Conservation (phyloP, 2,113 vertebrate genomes). For the Syngnathoides biaculeatus region DNA sequence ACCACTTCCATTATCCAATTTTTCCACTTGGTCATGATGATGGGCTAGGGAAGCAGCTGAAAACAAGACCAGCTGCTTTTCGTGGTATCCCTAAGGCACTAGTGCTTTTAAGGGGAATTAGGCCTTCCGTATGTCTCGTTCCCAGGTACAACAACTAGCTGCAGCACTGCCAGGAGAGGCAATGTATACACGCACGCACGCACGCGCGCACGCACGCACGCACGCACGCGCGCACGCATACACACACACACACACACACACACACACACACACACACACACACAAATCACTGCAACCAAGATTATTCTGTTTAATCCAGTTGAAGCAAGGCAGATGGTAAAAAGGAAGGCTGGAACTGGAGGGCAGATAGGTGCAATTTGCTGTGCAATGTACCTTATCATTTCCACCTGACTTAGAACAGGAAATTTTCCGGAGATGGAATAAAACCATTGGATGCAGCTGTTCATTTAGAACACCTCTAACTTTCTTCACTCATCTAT, state of each 20-base stretch:
- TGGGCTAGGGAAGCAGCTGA: conserved; percentile 50
- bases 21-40: conserved; percentile 72
- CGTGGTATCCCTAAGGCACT: conserved; percentile 60
- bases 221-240: neutral
- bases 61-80: conserved; percentile 63
- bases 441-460: conserved; percentile 51
- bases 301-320: conserved; percentile 40
- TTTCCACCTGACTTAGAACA: conserved; percentile 70
- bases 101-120: conserved; percentile 46
- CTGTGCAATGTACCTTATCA: conserved; percentile 67
- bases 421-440: conserved; percentile 61
- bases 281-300: conserved; percentile 5
- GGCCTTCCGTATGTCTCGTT: conserved; percentile 48
- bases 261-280: neutral
- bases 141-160: conserved; percentile 47
- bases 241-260: neutral
- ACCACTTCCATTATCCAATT: conserved; percentile 69
- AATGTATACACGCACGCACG: neutral
- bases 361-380: conserved; percentile 53
- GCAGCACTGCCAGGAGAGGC: conserved; percentile 35
- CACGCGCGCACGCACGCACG: neutral
- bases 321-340: conserved; percentile 48
- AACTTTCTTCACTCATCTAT: conserved; percentile 23
- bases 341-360: conserved; percentile 39
- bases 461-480: conserved; percentile 22